Evolutionary conservation across 2,888 invertebrate species (phyloP).

Genomic region (Zygaena filipendulae): DNA sequence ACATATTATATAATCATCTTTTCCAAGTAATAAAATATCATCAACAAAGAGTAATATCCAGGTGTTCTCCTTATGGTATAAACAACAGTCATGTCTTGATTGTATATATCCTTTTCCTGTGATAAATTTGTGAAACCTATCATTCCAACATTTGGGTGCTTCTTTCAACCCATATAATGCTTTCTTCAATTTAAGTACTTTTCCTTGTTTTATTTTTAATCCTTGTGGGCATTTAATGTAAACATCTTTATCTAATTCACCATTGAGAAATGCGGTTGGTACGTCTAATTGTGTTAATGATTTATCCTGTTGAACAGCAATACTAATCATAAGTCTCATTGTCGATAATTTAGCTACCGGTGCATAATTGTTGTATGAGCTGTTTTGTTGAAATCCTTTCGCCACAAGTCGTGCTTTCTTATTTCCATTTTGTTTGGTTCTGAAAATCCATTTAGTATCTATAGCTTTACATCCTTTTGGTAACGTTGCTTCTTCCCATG

Average conservation of each 20-base stretch:
- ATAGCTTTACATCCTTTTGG: constrained; percentile 11
- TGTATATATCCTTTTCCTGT: constrained; percentile 5
- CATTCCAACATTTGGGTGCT: constrained; percentile 13
- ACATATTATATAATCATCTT: constrained; percentile 6
- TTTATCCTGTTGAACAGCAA: constrained; percentile 2
- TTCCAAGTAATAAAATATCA: constrained; percentile 6
- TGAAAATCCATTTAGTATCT: constrained; percentile 18
- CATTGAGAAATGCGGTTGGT: too few relatives aligned
- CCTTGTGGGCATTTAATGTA: constrained; percentile 12
- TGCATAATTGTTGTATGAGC: constrained; percentile 4
- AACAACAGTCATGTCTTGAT: constrained; percentile 12
- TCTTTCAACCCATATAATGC: constrained; percentile 13
- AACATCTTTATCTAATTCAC: constrained; percentile 7
- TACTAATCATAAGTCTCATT: constrained; percentile 1
- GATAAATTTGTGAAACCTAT: constrained; percentile 10
- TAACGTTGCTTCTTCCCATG: too few relatives aligned
- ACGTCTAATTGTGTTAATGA: constrained; percentile 3
- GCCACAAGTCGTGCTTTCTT: constrained; percentile 10
- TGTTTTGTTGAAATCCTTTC: constrained; percentile 9
- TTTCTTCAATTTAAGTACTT: constrained; percentile 12
- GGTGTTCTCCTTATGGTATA: constrained; percentile 6
- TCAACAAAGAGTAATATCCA: constrained; percentile 8
- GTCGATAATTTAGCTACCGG: constrained; percentile 7
- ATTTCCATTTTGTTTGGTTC: constrained; percentile 6
- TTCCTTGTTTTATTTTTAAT: constrained; percentile 2